phyloP scores from a whole-genome alignment of 2,113 vertebrate species.

The Rhinogobius similis region DNA sequence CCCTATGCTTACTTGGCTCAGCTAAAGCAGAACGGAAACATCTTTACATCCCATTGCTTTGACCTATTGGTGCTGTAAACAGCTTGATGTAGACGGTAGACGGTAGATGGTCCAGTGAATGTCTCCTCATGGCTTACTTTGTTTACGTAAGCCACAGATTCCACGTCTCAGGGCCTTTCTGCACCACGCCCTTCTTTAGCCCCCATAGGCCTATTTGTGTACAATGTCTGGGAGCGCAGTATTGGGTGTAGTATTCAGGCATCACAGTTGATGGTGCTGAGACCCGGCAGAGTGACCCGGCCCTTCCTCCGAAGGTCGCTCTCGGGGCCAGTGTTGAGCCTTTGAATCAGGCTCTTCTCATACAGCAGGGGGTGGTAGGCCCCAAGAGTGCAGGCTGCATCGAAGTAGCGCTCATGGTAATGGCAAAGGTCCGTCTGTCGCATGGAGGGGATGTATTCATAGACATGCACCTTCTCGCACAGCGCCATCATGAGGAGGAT shows the following conservation, averaged over 20 bases:
- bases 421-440: conserved; percentile 96
- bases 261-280: conserved; percentile 84
- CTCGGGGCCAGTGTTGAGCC: conserved; percentile 86
- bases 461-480: conserved; percentile 90
- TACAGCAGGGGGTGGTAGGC: conserved; percentile 96
- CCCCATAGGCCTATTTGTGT: conserved; percentile 36
- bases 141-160: conserved; percentile 48
- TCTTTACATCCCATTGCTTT: conserved; percentile 4
- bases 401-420: conserved; percentile 94
- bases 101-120: conserved; percentile 11
- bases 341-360: conserved; percentile 92
- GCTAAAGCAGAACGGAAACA: conserved; percentile 66
- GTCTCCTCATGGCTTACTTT: conserved; percentile 55
- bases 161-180: conserved; percentile 65
- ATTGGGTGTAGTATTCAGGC: conserved; percentile 55
- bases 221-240: conserved; percentile 3
- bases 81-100: conserved; percentile 42
- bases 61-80: conserved; percentile 31
- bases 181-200: conserved; percentile 57
- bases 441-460: conserved; percentile 94
- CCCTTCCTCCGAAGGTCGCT: conserved; percentile 87
- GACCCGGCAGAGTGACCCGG: conserved; percentile 89
- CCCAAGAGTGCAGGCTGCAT: conserved; percentile 92
- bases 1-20: conserved; percentile 74
- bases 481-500: conserved; percentile 97